Conservation (phyloP, 2,113 vertebrate genomes). For the Pachyramphus minor region DNA sequence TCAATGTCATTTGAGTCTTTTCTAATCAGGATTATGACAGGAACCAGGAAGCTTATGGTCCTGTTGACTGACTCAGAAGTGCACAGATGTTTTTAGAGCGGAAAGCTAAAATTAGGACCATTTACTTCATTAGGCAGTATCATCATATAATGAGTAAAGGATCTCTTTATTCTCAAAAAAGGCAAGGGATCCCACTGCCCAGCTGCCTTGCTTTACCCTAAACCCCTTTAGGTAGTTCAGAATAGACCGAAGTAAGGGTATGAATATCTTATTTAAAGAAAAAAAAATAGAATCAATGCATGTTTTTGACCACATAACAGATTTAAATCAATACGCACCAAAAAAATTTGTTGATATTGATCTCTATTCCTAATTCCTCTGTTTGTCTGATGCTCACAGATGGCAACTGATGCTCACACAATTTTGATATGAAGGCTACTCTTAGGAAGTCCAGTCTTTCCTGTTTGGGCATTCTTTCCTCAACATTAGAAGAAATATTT, state of each 20-base stretch:
- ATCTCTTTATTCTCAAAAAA: not conserved
- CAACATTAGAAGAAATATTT: not conserved
- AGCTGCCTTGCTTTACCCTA: not conserved
- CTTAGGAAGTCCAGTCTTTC: not conserved
- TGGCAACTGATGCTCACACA: not conserved
- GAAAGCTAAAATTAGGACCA: constrained; percentile 36
- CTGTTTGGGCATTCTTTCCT: not conserved
- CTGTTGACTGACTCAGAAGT: constrained; percentile 27
- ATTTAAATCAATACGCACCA: not conserved
- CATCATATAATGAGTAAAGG: not conserved
- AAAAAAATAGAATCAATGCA: not conserved
- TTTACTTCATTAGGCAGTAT: not conserved
- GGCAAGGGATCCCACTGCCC: not conserved
- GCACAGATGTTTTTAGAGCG: constrained; percentile 24
- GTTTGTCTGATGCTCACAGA: not conserved
- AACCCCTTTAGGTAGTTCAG: not conserved
- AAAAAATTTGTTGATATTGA: not conserved
- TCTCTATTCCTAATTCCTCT: not conserved
- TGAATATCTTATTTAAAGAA: not conserved
- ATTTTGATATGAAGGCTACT: not conserved
- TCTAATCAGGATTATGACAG: constrained; percentile 15
- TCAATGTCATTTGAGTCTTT: not conserved
- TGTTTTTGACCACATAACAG: not conserved
- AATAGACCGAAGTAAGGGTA: not conserved
- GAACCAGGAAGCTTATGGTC: constrained; percentile 34